These are phyloP conservation scores for Trissolcus brochymenae DNA, from an alignment of 2,888 invertebrate genomes.

Conservation along the genomic window DNA sequence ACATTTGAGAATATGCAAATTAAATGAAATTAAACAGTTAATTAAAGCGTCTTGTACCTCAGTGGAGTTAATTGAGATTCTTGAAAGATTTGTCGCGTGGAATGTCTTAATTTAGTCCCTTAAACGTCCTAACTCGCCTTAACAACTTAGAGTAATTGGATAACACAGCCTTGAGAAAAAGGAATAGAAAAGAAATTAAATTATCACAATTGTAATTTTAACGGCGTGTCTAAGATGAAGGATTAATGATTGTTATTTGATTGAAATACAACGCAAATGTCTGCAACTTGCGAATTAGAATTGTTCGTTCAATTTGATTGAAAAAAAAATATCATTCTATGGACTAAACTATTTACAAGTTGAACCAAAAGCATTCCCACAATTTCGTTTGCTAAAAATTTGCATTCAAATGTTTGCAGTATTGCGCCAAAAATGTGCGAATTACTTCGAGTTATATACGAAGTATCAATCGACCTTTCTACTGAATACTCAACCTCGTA, in stretches of 20 bases:
- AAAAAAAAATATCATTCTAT: no score
- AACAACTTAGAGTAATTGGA: constrained; percentile 77
- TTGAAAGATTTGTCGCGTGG: constrained; percentile 77
- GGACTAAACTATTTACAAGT: no score
- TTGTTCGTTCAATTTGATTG: no score
- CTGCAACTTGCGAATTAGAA: no score
- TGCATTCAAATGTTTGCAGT: constrained; percentile 61
- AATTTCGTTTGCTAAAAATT: background rate
- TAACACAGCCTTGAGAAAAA: constrained; percentile 66
- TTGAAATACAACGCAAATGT: constrained; percentile 4
- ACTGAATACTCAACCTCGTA: constrained; percentile 68
- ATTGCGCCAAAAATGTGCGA: constrained; percentile 62
- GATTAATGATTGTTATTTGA: constrained; percentile 27
- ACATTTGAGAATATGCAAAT: constrained; percentile 72
- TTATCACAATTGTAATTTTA: constrained; percentile 29
- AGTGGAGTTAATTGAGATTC: constrained; percentile 76
- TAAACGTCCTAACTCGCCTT: constrained; percentile 76
- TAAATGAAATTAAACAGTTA: constrained; percentile 76
- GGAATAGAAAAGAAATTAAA: constrained; percentile 43
- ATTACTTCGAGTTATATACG: constrained; percentile 60
- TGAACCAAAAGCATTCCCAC: background rate
- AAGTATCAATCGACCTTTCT: constrained; percentile 69
- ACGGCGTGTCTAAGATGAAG: constrained; percentile 17
- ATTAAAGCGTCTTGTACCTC: constrained; percentile 70
- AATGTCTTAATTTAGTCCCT: constrained; percentile 77